Base-by-base conservation (phyloP, 37 sponge, comb jelly and placozoan species). In the Beroe ovata region DNA sequence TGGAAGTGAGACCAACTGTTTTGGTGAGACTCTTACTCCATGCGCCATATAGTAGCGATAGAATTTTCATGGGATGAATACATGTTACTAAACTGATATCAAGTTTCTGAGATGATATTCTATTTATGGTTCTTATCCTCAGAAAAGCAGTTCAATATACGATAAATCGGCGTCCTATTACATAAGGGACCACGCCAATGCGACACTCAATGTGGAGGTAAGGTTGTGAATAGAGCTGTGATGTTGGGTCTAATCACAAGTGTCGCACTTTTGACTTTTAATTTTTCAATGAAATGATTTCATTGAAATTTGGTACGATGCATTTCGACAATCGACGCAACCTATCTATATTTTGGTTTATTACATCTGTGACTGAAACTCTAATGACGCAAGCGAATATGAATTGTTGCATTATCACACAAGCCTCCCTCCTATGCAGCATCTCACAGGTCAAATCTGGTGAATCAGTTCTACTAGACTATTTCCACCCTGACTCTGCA, bases 121-220 rank as follows among this genome's bases (percentile, higher is more conserved):
- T 47, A 47, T 16, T 47, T 11, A 47, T 47, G 54, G 11, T 47
- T 47, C 54, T 47, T 6, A 6, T 47, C 63, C 30, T 66, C 69
- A 66, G 69, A 29, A 29, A 30, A 66, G 34, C 69, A 66, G 69
- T 33, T 66, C 69, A 1, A 34, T 66, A 3, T 66, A 66, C 69
- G 35, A 66, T 0, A 37, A 66, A 66, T 8, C 25, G 11, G 35
- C 69, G 19, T 11, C 69, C 69, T 34, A 66, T 30, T 66, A 34
- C 30, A 30, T 66, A 34, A 66, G 69, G 16, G 69, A 66, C 69
- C 14, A 30, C 36, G 1, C 69, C 69, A 66, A 66, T 16, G 34
- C 29, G 30, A 66, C 69, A 0, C 25, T 66, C 16, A 33, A 14
- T 14, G 69, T 30, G 6, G 30, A 66, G 36, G 69, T 66, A 30